phyloP scores from a whole-genome alignment of 2,113 vertebrate genomes.

The Rhineura floridana region DNA sequence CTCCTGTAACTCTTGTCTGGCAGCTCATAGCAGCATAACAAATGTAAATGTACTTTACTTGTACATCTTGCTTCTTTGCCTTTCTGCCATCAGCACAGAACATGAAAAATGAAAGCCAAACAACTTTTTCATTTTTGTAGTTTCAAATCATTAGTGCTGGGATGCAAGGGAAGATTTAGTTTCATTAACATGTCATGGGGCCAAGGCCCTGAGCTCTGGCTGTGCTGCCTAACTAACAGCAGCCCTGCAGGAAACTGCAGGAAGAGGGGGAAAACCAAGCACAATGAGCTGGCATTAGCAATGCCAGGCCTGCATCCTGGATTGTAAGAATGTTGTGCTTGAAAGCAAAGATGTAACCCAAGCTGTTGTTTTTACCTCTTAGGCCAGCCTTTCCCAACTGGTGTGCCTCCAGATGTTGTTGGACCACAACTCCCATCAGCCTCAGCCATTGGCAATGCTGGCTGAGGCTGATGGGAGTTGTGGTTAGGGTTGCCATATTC shows the following conservation, averaged over 20 bases:
- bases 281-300: neutral
- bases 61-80: constrained; percentile 4
- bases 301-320: neutral
- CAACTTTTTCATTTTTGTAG: constrained; percentile 31
- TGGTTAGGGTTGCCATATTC: no score
- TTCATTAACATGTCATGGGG: neutral
- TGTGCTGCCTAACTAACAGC: neutral
- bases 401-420: no score
- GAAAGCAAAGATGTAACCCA: neutral
- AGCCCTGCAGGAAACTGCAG: neutral
- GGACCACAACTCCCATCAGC: no score
- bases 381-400: no score
- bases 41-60: neutral
- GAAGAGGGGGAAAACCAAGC: neutral
- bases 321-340: neutral
- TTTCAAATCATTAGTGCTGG: constrained; percentile 41
- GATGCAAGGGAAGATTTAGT: constrained; percentile 14
- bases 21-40: constrained; percentile 6
- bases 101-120: constrained; percentile 31
- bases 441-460: no score
- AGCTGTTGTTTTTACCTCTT: neutral
- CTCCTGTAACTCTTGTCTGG: neutral
- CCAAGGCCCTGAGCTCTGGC: neutral
- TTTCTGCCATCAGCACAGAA: constrained; percentile 27
- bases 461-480: no score